Conservation (phyloP, 1,140 invertebrate genomes). For the Apolygus lucorum region DNA sequence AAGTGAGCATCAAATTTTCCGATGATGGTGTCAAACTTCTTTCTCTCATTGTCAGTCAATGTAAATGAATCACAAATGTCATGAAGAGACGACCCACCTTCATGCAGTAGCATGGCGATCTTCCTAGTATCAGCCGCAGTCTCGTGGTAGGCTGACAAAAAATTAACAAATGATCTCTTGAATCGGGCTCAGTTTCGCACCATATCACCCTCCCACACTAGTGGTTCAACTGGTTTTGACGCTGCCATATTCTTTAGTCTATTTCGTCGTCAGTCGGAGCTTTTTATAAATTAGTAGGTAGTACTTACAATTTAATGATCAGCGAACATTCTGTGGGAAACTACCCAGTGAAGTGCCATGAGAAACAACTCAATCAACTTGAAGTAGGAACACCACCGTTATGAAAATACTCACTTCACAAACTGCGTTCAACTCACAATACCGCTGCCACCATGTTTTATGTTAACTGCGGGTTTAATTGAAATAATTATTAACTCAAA, state of each 20-base stretch:
- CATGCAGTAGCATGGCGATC: not conserved
- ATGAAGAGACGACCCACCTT: conserved; percentile 4
- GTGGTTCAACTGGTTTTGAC: conserved; percentile 3
- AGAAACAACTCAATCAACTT: conserved; percentile 15
- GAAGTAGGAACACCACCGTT: conserved; percentile 4
- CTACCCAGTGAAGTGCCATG: not conserved
- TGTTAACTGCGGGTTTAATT: not conserved
- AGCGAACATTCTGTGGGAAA: not conserved
- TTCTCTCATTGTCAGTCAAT: not conserved
- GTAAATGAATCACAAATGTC: conserved; percentile 14
- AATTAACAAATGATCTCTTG: too few species aligned
- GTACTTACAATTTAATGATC: not conserved
- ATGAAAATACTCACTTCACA: not conserved
- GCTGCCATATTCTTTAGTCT: not conserved
- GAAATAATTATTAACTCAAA: not conserved
- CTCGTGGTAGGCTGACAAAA: too few species aligned
- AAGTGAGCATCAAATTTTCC: conserved; percentile 11
- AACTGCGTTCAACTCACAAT: not conserved
- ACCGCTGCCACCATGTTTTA: conserved; percentile 10
- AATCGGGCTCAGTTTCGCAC: conserved; percentile 16
- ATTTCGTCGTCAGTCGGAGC: too few species aligned
- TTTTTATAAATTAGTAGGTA: not conserved
- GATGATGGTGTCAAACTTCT: not conserved
- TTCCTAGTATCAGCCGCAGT: not conserved
- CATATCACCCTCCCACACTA: conserved; percentile 14